A percentile compares a stretch with the other conserved stretches of the same genome.
Evolutionary conservation across 1,140 invertebrate genomes (phyloP).

Genomic region (Drosophila oshimai): DNA sequence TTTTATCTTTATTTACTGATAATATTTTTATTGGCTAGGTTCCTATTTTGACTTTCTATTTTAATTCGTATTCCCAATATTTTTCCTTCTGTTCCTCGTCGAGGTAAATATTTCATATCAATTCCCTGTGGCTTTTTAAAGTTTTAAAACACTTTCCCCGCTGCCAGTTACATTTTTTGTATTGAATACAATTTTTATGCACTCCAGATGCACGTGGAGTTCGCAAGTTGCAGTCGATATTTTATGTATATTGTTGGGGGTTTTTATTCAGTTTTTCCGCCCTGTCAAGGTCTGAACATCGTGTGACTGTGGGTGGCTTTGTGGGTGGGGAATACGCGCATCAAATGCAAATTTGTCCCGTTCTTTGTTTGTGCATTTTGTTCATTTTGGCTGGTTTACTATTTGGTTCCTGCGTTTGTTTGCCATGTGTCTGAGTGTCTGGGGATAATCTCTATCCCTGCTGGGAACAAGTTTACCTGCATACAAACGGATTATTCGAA

Average conservation of each 20-base stretch:
- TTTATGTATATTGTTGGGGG: conserved; percentile 31
- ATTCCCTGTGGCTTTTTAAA: neutral
- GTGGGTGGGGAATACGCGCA: conserved; percentile 37
- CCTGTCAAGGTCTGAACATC: conserved; percentile 14
- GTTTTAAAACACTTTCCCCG: neutral
- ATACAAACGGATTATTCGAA: conserved; percentile 3
- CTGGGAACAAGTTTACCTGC: conserved; percentile 11
- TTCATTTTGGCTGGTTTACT: conserved; percentile 11
- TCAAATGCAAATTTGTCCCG: conserved; percentile 64
- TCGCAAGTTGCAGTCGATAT: conserved; percentile 19
- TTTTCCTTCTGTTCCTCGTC: neutral
- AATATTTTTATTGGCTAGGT: no score
- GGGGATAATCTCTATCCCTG: conserved; percentile 30
- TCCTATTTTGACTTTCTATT: neutral
- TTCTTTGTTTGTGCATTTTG: conserved; percentile 12
- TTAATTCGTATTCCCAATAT: no score
- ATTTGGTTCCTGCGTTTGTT: conserved; percentile 22
- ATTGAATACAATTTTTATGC: conserved; percentile 34
- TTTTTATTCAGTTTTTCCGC: conserved; percentile 14
- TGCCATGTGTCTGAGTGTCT: conserved; percentile 37
- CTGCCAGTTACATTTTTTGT: neutral
- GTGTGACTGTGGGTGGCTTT: neutral
- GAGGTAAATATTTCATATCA: neutral
- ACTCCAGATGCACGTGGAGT: conserved; percentile 11
- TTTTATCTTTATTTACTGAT: neutral